A percentile compares a stretch with the other conserved stretches of the same genome.
These are phyloP conservation scores for Auanema sp. DNA, from an alignment of 2,888 invertebrate species.

Conservation along the genomic window DNA sequence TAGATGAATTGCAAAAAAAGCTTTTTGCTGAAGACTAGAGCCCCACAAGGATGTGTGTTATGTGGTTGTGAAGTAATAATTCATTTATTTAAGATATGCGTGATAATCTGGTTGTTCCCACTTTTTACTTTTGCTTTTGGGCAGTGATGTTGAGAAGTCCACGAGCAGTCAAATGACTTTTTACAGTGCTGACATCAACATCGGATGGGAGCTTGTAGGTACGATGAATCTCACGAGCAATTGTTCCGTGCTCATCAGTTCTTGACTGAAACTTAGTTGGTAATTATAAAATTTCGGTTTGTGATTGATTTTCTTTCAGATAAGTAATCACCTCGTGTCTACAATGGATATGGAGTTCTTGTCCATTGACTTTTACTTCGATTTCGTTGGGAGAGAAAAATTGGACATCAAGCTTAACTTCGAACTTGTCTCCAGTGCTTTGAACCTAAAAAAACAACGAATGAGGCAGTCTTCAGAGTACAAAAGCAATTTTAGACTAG, in stretches of 20 bases:
- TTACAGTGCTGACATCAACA: conserved; percentile 55
- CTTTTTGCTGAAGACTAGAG: no score
- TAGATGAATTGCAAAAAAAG: no score
- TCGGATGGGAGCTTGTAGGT: conserved; percentile 60
- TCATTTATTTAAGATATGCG: no score
- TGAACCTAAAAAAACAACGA: conserved; percentile 31
- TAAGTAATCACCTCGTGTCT: conserved; percentile 49
- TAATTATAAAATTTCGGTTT: neutral
- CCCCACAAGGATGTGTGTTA: no score
- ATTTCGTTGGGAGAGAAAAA: conserved; percentile 51
- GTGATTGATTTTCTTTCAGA: neutral
- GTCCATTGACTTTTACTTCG: conserved; percentile 60
- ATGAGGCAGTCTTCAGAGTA: neutral
- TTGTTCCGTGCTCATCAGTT: conserved; percentile 52
- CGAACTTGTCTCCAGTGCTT: conserved; percentile 55
- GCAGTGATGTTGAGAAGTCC: conserved; percentile 62
- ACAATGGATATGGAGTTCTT: conserved; percentile 59
- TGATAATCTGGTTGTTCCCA: no score
- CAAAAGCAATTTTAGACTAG: no score
- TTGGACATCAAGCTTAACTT: conserved; percentile 53
- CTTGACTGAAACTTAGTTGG: conserved; percentile 29
- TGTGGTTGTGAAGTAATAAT: no score
- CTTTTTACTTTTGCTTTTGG: conserved; percentile 42
- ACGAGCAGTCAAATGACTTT: conserved; percentile 55
- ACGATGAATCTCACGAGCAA: conserved; percentile 57